Percentiles rank a stretch among this genome's conserved stretches.
Evolutionary conservation across 2,888 invertebrate species (phyloP).

Genomic region (Monochamus alternatus): DNA sequence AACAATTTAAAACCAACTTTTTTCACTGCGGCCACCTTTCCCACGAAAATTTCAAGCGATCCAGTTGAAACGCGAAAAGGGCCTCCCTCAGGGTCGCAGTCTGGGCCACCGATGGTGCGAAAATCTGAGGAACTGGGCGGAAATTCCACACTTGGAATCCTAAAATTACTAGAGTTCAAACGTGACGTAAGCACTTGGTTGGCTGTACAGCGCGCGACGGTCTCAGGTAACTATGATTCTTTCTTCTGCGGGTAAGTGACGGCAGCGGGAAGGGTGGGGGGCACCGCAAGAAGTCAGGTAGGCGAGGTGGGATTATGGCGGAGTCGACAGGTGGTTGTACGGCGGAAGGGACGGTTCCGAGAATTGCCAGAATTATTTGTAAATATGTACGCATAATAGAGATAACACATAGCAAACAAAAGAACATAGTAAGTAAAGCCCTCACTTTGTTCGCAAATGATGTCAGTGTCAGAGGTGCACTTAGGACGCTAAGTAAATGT

Average conservation of each 20-base stretch:
- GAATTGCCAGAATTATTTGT: not conserved
- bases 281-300: constrained; percentile 42
- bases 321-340: constrained; percentile 24
- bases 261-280: constrained; percentile 39
- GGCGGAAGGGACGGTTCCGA: constrained; percentile 1
- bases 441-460: too few relatives aligned
- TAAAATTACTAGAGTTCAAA: constrained; percentile 38
- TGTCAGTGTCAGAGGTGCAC: too few relatives aligned
- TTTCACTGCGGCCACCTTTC: constrained; percentile 24
- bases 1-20: constrained; percentile 33
- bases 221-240: constrained; percentile 54
- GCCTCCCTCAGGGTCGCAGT: constrained; percentile 31
- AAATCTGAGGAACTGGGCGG: constrained; percentile 33
- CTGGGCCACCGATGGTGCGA: constrained; percentile 7
- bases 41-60: not conserved
- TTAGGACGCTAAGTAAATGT: too few relatives aligned
- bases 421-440: too few relatives aligned
- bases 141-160: constrained; percentile 45
- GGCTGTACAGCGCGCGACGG: constrained; percentile 42
- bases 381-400: too few relatives aligned
- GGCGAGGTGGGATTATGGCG: constrained; percentile 35
- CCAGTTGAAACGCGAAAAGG: constrained; percentile 11
- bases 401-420: too few relatives aligned
- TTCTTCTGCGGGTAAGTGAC: constrained; percentile 52
- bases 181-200: constrained; percentile 51